A percentile compares a stretch with the other conserved stretches of the same genome.
Conservation (phyloP, 2,888 invertebrate genomes). For the Lymantria monacha region DNA sequence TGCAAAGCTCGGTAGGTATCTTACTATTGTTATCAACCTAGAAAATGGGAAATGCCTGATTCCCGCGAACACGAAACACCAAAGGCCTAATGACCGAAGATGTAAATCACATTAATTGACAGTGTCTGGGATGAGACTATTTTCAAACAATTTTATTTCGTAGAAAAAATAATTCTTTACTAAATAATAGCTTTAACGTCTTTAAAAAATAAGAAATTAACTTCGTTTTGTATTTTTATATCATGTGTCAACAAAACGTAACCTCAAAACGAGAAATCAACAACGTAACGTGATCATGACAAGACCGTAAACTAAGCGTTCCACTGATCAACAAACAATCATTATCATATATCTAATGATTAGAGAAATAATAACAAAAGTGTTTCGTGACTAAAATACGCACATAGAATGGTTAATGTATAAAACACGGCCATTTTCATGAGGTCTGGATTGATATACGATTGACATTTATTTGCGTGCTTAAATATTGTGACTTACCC, state of each 20-base stretch:
- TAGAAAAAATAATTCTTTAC: constrained; percentile 18
- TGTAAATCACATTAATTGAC: constrained; percentile 81
- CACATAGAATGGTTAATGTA: constrained; percentile 63
- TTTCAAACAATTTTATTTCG: constrained; percentile 34
- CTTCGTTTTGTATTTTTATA: constrained; percentile 4
- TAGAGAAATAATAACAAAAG: constrained; percentile 25
- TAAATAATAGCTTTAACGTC: neutral
- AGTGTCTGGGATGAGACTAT: constrained; percentile 51
- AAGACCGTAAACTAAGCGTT: constrained; percentile 41
- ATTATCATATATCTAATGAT: constrained; percentile 33
- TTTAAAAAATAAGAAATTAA: neutral
- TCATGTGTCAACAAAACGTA: constrained; percentile 72
- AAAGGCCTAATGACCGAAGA: constrained; percentile 67
- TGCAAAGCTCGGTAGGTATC: too few species aligned
- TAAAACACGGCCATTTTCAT: constrained; percentile 80
- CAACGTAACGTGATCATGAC: constrained; percentile 67
- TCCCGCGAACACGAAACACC: constrained; percentile 33
- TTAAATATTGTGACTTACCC: constrained; percentile 59
- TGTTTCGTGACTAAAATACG: constrained; percentile 42
- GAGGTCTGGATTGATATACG: constrained; percentile 51
- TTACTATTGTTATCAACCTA: constrained; percentile 33
- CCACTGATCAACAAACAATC: constrained; percentile 29
- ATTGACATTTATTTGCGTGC: constrained; percentile 42
- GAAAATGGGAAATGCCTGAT: constrained; percentile 40
- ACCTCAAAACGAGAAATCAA: constrained; percentile 76